Percentiles rank a stretch among this genome's conserved stretches.
These are phyloP conservation scores for Andricus grossulariae DNA, from an alignment of 1,140 invertebrate genomes.

Conservation along the genomic window DNA sequence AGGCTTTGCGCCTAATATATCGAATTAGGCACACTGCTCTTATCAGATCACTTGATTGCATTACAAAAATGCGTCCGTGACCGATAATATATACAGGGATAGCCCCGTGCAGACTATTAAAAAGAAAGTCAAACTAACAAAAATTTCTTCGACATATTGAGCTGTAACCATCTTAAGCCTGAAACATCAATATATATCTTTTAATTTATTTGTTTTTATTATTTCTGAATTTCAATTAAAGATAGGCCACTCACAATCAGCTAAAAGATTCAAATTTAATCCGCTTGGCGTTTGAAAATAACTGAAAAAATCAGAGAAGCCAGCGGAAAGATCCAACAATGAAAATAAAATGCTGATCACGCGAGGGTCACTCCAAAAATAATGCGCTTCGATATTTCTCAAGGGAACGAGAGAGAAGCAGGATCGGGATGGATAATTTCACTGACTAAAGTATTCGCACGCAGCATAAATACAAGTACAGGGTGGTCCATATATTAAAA, in stretches of 20 bases:
- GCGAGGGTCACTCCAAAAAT: slow-evolving; percentile 27
- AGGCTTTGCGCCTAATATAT: too few species aligned
- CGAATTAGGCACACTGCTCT: too few species aligned
- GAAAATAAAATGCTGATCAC: slow-evolving; percentile 7
- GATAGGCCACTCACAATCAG: neutral
- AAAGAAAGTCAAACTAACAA: too few species aligned
- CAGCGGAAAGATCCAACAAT: slow-evolving; percentile 8
- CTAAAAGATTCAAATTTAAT: neutral
- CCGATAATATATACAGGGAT: too few species aligned
- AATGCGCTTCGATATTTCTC: slow-evolving; percentile 27
- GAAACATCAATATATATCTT: too few species aligned
- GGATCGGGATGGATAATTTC: slow-evolving; percentile 7
- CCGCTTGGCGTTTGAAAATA: neutral
- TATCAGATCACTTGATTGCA: too few species aligned
- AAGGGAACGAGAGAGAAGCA: slow-evolving; percentile 23
- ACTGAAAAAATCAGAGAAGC: neutral
- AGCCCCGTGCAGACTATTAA: too few species aligned
- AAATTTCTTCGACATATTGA: too few species aligned
- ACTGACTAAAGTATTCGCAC: slow-evolving; percentile 8
- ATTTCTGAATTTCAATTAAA: too few species aligned
- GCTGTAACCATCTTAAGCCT: too few species aligned
- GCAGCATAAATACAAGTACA: neutral
- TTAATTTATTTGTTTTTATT: too few species aligned
- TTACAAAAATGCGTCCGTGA: too few species aligned
- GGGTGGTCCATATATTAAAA: slow-evolving; percentile 9